Percentiles rank a stretch among this genome's conserved stretches.
Conservation (phyloP, 64 coral and sea anemone species). For the Montipora cactus region DNA sequence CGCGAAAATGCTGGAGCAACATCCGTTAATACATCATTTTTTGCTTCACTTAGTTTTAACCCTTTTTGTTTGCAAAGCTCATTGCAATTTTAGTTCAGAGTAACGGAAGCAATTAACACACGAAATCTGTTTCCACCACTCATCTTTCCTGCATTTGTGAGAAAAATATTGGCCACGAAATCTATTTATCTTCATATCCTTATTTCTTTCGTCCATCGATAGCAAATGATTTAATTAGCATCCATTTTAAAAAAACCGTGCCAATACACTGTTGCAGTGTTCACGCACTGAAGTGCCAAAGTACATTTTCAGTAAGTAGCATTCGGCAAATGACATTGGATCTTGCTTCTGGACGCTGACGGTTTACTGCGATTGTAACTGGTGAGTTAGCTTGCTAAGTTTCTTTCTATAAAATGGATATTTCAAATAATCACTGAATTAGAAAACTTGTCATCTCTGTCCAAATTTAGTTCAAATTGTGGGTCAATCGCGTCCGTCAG, state of each 20-base stretch:
- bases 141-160: not conserved
- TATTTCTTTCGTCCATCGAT: not conserved
- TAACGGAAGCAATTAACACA: slow-evolving; percentile 12
- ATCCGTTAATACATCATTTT: not conserved
- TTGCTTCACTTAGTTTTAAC: not conserved
- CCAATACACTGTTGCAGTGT: slow-evolving; percentile 15
- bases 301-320: not conserved
- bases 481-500: too few species aligned
- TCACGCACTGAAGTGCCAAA: not conserved
- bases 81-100: not conserved
- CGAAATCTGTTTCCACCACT: not conserved
- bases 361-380: not conserved
- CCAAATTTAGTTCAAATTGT: too few species aligned
- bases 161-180: not conserved
- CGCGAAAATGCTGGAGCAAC: not conserved
- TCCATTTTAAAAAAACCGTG: not conserved
- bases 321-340: not conserved
- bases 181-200: not conserved
- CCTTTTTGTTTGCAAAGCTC: not conserved
- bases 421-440: too few species aligned
- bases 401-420: not conserved
- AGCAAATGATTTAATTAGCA: slow-evolving; percentile 8
- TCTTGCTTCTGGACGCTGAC: not conserved
- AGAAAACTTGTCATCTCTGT: too few species aligned
- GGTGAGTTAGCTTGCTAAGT: not conserved